A percentile compares a stretch with the other conserved stretches of the same genome.
Conservation (phyloP, 2,797 vertebrate species). For the Rhinella marina region DNA sequence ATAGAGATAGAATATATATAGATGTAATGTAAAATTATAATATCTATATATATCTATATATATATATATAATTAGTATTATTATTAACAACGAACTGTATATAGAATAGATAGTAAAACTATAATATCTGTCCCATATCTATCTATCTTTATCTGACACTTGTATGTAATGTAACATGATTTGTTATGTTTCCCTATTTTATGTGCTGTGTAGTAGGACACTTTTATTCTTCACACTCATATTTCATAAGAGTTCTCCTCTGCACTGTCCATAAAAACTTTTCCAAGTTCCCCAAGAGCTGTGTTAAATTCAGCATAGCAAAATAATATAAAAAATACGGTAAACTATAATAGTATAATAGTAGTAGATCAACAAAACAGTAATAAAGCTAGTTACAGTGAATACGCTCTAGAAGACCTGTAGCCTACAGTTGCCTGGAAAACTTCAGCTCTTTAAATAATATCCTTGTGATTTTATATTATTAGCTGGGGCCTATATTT, state of each 20-base stretch:
- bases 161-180: background rate
- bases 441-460: background rate
- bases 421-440: background rate
- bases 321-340: background rate
- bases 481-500: background rate
- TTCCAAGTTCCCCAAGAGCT: background rate
- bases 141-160: too few species aligned
- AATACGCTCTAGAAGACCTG: background rate
- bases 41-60: too few species aligned
- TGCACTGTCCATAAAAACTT: too few species aligned
- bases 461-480: background rate
- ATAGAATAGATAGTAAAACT: too few species aligned
- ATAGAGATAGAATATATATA: background rate
- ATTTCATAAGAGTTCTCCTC: too few species aligned
- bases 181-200: background rate
- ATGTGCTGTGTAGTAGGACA: background rate
- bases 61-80: too few species aligned
- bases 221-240: background rate
- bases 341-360: background rate
- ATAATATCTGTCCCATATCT: too few species aligned
- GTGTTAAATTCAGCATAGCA: too few species aligned
- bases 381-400: background rate
- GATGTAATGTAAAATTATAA: background rate
- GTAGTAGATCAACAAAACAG: background rate
- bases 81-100: too few species aligned